Percentiles rank a stretch among this genome's conserved stretches.
These are phyloP conservation scores for Tipula lateralis DNA, from an alignment of 2,888 invertebrate species.

Conservation along the genomic window DNA sequence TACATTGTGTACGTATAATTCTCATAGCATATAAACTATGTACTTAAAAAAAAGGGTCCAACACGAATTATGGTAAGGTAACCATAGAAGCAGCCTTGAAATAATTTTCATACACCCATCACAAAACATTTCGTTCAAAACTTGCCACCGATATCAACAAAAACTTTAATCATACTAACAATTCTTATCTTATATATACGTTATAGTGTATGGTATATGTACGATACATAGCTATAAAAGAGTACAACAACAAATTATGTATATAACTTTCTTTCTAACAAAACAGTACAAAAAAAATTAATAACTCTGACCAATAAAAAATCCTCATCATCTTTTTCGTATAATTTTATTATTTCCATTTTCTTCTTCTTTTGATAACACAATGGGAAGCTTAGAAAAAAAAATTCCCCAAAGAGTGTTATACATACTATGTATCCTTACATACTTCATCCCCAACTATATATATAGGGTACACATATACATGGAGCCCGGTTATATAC, in stretches of 20 bases:
- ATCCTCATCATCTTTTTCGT: constrained; percentile 14
- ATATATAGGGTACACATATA: not conserved
- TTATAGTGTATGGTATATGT: too few species aligned
- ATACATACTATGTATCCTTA: not conserved
- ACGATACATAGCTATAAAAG: not conserved
- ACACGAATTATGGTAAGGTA: not conserved
- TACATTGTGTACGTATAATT: not conserved
- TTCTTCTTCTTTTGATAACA: constrained; percentile 2
- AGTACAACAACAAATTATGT: not conserved
- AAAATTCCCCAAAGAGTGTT: not conserved
- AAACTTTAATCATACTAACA: constrained; percentile 5
- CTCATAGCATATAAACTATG: not conserved
- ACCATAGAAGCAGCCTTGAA: not conserved
- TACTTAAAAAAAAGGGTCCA: not conserved
- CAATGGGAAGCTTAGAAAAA: not conserved
- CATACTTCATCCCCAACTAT: not conserved
- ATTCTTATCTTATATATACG: not conserved
- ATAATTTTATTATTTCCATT: constrained; percentile 19
- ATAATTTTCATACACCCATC: not conserved
- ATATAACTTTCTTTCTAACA: not conserved
- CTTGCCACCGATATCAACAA: not conserved
- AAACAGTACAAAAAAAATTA: not conserved
- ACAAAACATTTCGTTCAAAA: not conserved
- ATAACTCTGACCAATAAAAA: constrained; percentile 24
- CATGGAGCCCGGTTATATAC: not conserved